phyloP scores from a whole-genome alignment of 2,797 vertebrate species.

The Lindbergichthys nudifrons region DNA sequence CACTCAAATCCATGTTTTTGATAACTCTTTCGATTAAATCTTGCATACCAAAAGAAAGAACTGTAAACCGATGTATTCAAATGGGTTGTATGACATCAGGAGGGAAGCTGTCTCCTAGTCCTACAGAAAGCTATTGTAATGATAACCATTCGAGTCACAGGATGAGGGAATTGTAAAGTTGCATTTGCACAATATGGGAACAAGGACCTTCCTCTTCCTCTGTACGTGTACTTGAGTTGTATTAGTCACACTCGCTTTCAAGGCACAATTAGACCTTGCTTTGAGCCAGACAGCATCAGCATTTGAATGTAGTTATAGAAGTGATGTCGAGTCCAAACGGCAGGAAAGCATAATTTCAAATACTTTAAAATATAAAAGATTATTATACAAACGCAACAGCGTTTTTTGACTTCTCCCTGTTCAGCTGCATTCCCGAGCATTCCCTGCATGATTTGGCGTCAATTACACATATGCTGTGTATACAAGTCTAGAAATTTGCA shows the following conservation, averaged over 20 bases:
- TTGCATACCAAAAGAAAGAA: no score
- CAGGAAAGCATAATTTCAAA: no score
- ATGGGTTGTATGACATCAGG: slow-evolving; percentile 30
- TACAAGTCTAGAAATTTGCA: no score
- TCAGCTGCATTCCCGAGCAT: no score
- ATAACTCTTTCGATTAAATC: no score
- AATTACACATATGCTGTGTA: no score
- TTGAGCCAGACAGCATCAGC: neutral
- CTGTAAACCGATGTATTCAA: neutral
- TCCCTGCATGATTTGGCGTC: no score
- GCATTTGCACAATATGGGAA: slow-evolving; percentile 25
- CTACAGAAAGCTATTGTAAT: slow-evolving; percentile 33
- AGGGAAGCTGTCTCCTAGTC: slow-evolving; percentile 28
- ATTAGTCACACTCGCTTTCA: slow-evolving; percentile 43
- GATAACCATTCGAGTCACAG: slow-evolving; percentile 68
- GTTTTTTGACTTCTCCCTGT: no score
- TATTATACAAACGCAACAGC: no score
- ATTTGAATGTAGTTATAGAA: no score
- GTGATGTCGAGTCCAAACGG: no score
- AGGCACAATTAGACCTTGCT: neutral
- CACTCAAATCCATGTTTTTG: neutral
- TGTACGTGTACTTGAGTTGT: neutral
- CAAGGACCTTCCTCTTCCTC: slow-evolving; percentile 50
- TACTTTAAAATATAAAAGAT: no score
- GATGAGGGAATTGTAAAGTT: slow-evolving; percentile 43